Conservation (phyloP, 2,888 invertebrate species). For the Sinhomidia bicolor region DNA sequence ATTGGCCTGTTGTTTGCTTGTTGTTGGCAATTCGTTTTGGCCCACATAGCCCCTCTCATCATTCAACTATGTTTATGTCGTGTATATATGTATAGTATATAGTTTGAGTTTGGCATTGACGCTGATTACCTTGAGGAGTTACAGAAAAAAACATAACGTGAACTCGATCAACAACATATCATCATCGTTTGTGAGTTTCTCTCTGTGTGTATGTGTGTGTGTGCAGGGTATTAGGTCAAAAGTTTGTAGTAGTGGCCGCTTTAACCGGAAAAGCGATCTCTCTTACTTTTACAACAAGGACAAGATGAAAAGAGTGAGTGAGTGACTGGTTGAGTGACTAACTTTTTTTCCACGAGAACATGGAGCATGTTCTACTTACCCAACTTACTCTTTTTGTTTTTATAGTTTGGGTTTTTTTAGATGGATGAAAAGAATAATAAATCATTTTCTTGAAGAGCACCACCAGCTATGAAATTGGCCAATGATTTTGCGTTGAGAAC, state of each 20-base stretch:
- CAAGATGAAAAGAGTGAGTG: background rate
- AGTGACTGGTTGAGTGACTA: background rate
- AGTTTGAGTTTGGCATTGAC: background rate
- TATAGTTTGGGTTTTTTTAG: background rate
- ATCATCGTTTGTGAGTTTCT: too few relatives aligned
- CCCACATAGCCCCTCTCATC: background rate
- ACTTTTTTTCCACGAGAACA: conserved; percentile 12
- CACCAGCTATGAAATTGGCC: conserved; percentile 14
- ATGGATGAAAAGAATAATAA: conserved; percentile 36
- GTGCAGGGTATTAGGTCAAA: conserved; percentile 4
- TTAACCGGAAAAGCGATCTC: conserved; percentile 12
- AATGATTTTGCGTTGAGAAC: conserved; percentile 5
- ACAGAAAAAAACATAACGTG: conserved; percentile 1
- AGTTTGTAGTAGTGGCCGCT: background rate
- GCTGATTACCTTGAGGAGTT: background rate
- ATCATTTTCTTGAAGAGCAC: conserved; percentile 21
- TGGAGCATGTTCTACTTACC: conserved; percentile 3
- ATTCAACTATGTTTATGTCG: background rate
- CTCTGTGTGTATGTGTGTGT: background rate
- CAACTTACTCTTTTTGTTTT: background rate
- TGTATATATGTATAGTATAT: too few relatives aligned
- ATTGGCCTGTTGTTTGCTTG: background rate
- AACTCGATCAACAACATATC: background rate
- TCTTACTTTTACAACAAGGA: background rate
- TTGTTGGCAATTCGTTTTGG: conserved; percentile 19